These are phyloP conservation scores for Barnardius zonarius DNA, from an alignment of 2,113 vertebrate species.

Conservation along the genomic window DNA sequence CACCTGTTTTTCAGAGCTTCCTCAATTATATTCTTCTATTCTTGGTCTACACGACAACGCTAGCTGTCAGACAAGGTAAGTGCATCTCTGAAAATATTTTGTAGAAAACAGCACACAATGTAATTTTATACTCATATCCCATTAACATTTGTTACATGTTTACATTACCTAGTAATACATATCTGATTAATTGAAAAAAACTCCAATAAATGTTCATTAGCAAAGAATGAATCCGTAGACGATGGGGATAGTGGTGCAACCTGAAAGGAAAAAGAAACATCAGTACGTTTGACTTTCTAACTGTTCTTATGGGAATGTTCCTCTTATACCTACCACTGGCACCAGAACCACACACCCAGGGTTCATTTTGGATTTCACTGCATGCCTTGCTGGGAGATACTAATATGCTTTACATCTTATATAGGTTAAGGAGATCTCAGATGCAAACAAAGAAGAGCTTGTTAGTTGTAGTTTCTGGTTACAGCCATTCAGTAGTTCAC, in stretches of 20 bases:
- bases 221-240: neutral
- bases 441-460: neutral
- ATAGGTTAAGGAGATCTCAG: neutral
- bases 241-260: neutral
- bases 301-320: neutral
- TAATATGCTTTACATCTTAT: neutral
- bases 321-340: neutral
- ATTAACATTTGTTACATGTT: neutral
- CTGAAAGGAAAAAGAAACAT: neutral
- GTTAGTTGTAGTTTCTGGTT: neutral
- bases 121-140: neutral
- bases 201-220: neutral
- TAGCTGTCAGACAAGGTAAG: constrained; percentile 95
- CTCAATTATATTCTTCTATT: constrained; percentile 97
- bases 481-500: neutral
- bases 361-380: neutral
- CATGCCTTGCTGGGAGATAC: neutral
- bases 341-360: neutral
- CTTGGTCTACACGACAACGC: constrained; percentile 94
- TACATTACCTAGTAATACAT: neutral
- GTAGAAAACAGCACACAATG: neutral
- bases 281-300: neutral
- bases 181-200: neutral
- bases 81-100: neutral
- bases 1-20: constrained; percentile 96